Base-by-base conservation (phyloP, 2,888 invertebrate genomes). In the Dendrolimus houi region DNA sequence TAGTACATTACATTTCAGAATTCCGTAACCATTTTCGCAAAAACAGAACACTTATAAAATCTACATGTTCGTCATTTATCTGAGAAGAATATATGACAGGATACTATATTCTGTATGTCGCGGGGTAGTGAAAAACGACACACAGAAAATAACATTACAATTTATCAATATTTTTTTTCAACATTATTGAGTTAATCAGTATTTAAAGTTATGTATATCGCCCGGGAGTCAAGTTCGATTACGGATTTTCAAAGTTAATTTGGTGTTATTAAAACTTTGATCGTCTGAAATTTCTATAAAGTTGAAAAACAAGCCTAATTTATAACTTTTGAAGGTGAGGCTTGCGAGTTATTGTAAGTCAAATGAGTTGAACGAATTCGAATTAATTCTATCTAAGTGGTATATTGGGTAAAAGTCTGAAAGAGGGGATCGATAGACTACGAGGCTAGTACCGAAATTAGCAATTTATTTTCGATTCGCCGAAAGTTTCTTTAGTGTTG, bases 391-490 rank as follows among this genome's bases (percentile, higher is more conserved):
- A 65, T 68, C 64, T 69, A 66, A 64, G 57, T 58, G 63, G 66
- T 64, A 65, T 64, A 70, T 70, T 69, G 70, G 68, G 65, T 62
- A 56, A 64, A 66, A 66, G 66, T 71, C 71, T 71, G 64, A 55
- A 57, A 57, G 56, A 58, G 58, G 55, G 68, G 71, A 74, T 78
- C 79, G 74, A 80, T 80, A 80, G 70, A 74, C 79, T 75, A 73
- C 72, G 72, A 74, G 74, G 74, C 77, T 77, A 81, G 79, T 74
- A 76, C 74, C 75, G 64, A 81, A 82, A 83, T 83, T 83, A 81
- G 83, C 81, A 81, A 83, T 81, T 82, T 80, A 83, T 81, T 83
- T 83, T 79, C 76, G 77, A 81, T 81, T 72, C 75, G 69, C 68
- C 64, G 69, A 75, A 83, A 81, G 79, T 82, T 81, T 74, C 77